phyloP scores from a whole-genome alignment of 2,888 invertebrate genomes.

The Thera obeliscata region DNA sequence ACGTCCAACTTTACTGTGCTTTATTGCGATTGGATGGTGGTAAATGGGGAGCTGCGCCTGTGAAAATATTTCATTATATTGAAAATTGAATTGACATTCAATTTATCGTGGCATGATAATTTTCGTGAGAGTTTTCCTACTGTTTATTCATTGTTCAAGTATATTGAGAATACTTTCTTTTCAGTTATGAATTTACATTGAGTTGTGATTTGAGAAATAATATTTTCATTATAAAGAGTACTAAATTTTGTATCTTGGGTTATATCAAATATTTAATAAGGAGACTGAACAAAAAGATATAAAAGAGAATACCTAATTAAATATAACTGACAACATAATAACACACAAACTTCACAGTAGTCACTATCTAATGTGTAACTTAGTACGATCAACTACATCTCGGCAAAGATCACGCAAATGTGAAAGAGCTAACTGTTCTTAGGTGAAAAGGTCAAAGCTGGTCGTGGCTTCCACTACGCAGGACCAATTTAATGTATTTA shows the following conservation, averaged over 20 bases:
- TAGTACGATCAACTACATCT: constrained; percentile 18
- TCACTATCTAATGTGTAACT: constrained; percentile 13
- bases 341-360: not conserved
- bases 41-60: constrained; percentile 60
- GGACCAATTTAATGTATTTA: constrained; percentile 67
- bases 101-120: constrained; percentile 44
- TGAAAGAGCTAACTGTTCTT: constrained; percentile 40
- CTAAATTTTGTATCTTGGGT: not conserved
- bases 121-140: constrained; percentile 34
- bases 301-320: not conserved
- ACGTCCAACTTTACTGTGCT: constrained; percentile 73
- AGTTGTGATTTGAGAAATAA: too few species aligned
- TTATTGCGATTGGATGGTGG: constrained; percentile 72
- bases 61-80: constrained; percentile 56
- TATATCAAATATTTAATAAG: not conserved
- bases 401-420: constrained; percentile 42
- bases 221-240: not conserved
- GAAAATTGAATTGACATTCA: constrained; percentile 49
- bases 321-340: not conserved
- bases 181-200: too few species aligned
- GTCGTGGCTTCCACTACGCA: constrained; percentile 56
- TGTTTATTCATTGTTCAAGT: constrained; percentile 7
- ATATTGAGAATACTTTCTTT: not conserved
- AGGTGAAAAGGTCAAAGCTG: constrained; percentile 67
- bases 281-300: not conserved